Percentiles rank a stretch among this genome's conserved stretches.
Conservation (phyloP, 2,797 vertebrate genomes). For the Choloepus didactylus region DNA sequence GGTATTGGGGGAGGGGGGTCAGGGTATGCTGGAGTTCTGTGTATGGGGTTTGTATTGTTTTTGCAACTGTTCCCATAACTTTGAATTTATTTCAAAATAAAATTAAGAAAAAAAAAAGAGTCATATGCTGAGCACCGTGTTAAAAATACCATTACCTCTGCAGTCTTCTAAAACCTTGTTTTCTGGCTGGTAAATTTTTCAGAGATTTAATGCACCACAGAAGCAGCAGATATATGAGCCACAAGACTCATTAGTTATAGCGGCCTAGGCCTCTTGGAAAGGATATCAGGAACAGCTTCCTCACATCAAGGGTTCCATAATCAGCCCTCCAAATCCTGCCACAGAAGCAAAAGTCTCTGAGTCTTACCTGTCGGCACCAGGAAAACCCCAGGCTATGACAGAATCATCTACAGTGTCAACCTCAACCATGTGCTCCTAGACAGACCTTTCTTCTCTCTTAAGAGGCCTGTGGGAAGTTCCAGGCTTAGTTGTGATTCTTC, state of each 20-base stretch:
- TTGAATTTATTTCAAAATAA: no score
- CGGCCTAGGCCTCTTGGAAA: not conserved
- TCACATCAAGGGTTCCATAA: not conserved
- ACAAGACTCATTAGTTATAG: conserved; percentile 41
- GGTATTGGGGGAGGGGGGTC: no score
- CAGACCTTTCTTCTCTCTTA: not conserved
- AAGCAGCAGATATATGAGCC: conserved; percentile 41
- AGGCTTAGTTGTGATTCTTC: not conserved
- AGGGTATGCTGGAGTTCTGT: no score
- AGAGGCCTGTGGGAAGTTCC: not conserved
- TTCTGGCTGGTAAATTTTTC: conserved; percentile 65
- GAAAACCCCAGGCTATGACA: not conserved
- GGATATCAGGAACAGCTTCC: conserved; percentile 60
- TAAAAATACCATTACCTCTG: conserved; percentile 46
- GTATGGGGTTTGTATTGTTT: no score
- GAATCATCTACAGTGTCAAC: not conserved
- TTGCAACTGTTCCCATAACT: no score
- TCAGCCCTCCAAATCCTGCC: not conserved
- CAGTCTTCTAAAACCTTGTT: conserved; percentile 43
- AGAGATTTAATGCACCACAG: conserved; percentile 58
- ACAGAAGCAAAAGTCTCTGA: not conserved
- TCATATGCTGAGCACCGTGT: conserved; percentile 37
- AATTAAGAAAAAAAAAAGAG: not conserved
- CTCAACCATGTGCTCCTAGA: not conserved
- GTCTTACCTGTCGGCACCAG: not conserved